A percentile compares a stretch with the other conserved stretches of the same genome.
Conservation (phyloP, 2,113 vertebrate genomes). For the Condylura cristata region DNA sequence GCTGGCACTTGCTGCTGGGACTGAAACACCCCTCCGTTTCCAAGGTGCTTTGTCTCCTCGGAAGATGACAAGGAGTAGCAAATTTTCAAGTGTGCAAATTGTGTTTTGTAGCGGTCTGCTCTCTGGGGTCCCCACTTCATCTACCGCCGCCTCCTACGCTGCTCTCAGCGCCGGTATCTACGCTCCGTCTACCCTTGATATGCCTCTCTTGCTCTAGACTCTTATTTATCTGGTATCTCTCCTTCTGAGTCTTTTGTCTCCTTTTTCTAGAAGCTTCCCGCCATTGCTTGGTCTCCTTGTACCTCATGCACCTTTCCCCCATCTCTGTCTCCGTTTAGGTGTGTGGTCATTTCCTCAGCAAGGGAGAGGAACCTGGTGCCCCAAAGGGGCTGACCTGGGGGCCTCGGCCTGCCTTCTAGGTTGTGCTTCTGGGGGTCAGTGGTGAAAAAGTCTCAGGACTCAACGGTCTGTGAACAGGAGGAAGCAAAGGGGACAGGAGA, state of each 20-base stretch:
- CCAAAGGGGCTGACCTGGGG: neutral
- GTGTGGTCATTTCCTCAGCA: neutral
- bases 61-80: neutral
- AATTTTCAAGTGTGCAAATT: neutral
- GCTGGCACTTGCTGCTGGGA: neutral
- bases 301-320: neutral
- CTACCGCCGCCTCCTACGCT: accelerated
- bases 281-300: neutral
- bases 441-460: neutral
- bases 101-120: neutral
- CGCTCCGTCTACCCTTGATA: accelerated
- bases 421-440: neutral
- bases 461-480: neutral
- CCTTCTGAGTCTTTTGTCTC: neutral
- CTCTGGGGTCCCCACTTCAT: neutral
- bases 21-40: too few relatives aligned
- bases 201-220: neutral
- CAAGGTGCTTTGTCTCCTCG: neutral
- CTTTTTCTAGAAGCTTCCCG: neutral
- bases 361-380: neutral
- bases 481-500: neutral
- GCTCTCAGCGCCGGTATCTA: neutral
- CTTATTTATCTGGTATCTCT: neutral
- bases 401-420: neutral
- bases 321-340: neutral